phyloP scores from a whole-genome alignment of 2,888 invertebrate species.

The Pardosa pseudoannulata region DNA sequence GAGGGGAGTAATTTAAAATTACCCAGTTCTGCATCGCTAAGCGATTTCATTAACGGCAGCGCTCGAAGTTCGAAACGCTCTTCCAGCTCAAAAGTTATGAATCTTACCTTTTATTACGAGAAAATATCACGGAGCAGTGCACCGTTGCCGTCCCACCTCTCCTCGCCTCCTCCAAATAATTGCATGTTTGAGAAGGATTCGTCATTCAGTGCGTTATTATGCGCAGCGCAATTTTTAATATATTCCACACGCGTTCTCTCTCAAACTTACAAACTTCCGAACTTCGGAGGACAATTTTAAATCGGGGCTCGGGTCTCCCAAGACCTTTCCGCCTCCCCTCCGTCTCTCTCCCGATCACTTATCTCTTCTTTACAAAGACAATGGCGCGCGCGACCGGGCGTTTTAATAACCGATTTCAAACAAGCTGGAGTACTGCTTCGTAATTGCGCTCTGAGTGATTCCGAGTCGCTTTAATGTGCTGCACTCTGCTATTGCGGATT shows the following conservation, averaged over 20 bases:
- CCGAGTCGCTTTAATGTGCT: background rate
- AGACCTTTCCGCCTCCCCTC: background rate
- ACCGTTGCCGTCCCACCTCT: too few species aligned
- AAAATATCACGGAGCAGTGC: conserved; percentile 10
- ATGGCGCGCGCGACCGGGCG: conserved; percentile 18
- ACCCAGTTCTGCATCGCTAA: background rate
- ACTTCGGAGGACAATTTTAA: conserved; percentile 8
- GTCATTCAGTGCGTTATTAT: background rate
- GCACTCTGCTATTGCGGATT: background rate
- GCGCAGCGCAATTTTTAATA: conserved; percentile 17
- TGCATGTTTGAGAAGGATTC: background rate
- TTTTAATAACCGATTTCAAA: conserved; percentile 24
- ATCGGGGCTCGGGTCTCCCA: too few species aligned
- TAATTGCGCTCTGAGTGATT: background rate
- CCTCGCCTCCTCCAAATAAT: conserved; percentile 1
- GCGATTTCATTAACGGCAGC: background rate
- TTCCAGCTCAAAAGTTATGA: background rate
- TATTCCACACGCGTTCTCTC: background rate
- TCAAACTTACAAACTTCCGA: conserved; percentile 6
- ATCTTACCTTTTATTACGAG: conserved; percentile 12
- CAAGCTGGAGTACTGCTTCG: background rate
- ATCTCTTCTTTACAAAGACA: conserved; percentile 16
- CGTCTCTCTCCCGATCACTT: background rate
- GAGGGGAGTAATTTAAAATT: background rate
- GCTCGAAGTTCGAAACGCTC: background rate